Conservation (phyloP, 2,113 vertebrate genomes). For the Odobenus rosmarus region DNA sequence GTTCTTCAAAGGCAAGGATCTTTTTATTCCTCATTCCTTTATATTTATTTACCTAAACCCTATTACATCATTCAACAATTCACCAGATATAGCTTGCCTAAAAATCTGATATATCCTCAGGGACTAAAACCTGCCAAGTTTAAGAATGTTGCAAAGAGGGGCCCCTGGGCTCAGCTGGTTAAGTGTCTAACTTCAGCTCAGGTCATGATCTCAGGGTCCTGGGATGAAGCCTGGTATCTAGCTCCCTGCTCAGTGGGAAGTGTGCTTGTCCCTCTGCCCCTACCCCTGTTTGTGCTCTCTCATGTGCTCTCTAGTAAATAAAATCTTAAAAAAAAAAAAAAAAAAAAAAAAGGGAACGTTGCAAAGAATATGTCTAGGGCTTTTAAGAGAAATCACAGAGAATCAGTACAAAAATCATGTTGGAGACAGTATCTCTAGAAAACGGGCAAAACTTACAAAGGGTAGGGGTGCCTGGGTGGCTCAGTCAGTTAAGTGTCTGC, state of each 20-base stretch:
- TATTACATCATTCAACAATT: neutral
- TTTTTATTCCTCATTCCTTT: neutral
- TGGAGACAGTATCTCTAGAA: neutral
- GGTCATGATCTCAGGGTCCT: neutral
- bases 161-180: neutral
- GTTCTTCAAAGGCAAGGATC: neutral
- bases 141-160: constrained; percentile 7
- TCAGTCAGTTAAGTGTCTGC: neutral
- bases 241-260: neutral
- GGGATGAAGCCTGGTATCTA: neutral
- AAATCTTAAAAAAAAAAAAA: neutral
- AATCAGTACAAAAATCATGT: neutral
- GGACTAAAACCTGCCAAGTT: neutral
- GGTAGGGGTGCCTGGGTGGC: neutral
- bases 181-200: neutral
- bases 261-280: neutral
- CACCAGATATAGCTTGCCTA: neutral
- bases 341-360: neutral
- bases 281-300: neutral
- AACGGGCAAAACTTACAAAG: neutral
- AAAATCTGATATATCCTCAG: neutral
- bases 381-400: neutral
- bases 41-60: neutral
- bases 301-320: neutral
- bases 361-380: neutral